Base-by-base conservation (phyloP, 2,888 invertebrate genomes). In the Thymelicus lineola region DNA sequence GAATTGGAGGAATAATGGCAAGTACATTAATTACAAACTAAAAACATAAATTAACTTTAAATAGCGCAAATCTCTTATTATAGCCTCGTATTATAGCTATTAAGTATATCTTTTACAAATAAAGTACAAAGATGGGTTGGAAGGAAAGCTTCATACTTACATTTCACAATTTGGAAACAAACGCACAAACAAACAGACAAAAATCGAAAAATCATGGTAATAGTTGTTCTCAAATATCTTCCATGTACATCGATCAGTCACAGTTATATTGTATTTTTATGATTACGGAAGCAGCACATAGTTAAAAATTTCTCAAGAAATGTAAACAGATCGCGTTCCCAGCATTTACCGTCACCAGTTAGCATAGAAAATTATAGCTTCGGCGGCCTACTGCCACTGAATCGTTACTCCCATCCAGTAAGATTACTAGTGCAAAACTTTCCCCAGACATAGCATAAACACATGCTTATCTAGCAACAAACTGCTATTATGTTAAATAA, bases 401-500 rank as follows among this genome's bases (percentile, higher is more conserved):
- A 9, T 50, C 4, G 9, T 7, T 17, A 9, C 15, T 6, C 48
- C 48, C 48, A 17, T 50, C 48, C 48, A 55, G 28, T 55, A 12
- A 20, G n/a, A 50, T 28, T 61, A 61, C 20, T 2, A 38, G n/a
- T 46, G 46, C 55, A 57, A 68, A 62, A 46, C 67, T 67, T 67
- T 67, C 67, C 61, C 62, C 60, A 68, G 62, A 68, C 62, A 20
- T 46, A 63, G 62, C 36, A 55, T 28, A 28, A 48, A 55, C 28
- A 14, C 28, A 55, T 55, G 55, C 55, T 55, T 55, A 55, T 28
- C 20, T 55, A 28, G 55, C 55, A 45, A 35, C 20, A 58, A 57
- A 55, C 57, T 46, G 62, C 61, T 61, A 69, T 62, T 62, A 69
- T 38, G 62, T 57, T 63, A 62, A 57, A 69, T 63, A 69, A 68